Base-by-base conservation (phyloP, 2,113 vertebrate species). In the Catagonus wagneri region DNA sequence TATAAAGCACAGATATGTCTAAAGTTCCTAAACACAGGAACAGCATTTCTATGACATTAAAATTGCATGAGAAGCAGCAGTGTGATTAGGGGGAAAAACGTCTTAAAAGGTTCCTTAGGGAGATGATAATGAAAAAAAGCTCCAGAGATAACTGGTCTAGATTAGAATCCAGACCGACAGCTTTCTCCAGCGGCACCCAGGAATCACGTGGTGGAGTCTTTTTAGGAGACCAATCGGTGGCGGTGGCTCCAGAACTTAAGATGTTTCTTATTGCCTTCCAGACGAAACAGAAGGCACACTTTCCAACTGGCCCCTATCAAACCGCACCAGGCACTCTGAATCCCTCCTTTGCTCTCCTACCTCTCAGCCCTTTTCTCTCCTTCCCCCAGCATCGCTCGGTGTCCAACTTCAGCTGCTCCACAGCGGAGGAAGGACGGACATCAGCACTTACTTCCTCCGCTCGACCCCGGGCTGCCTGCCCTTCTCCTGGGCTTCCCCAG, bases 311-410 rank as follows among this genome's bases (percentile, higher is more conserved):
- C 71, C 39, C 36, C 56, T 54, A 29, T 8, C n/a, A 20, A 22
- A 4, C 15, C 0, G 13, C 4, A 17, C 39, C n/a, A 44, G 27
- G 19, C 32, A n/a, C 3, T 13, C 19, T 44, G 66, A 69, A 7
- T 39, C 23, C n/a, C 14, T 52, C 56, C 20, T 6, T 14, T 12
- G 2, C 27, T 27, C 32, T 32, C 1, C 11, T 54, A 13, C 60
- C 8, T 16, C 17, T 1, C 15, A 54, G 10, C 36, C n/a, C 93
- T 66, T 68, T 79, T 6, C 36, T 79, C 80, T 50, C 17, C 63
- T 89, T 36, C 36, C 74, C 83, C 89, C 39, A 68, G 34, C n/a
- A 65, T 12, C 11, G 29, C 27, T 63, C 17, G 19, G 27, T 15
- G 44, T 8, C 65, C n/a, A 32, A 32, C 25, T 65, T 22, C 32